Conservation (phyloP, 2,113 vertebrate species). For the Bagarius yarrelli region DNA sequence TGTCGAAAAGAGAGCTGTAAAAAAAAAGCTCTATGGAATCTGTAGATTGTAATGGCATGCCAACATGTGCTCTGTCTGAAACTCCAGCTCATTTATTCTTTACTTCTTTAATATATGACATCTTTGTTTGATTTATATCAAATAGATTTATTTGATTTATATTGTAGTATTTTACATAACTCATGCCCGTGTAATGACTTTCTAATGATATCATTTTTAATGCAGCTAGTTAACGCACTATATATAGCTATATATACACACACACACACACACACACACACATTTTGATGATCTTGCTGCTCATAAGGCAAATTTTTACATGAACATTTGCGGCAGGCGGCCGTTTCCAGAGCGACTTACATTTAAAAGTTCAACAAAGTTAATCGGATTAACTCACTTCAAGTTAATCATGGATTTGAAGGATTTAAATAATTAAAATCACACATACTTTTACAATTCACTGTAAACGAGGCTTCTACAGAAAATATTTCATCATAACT, state of each 20-base stretch:
- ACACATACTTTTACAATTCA: not conserved
- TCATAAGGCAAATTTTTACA: too few relatives aligned
- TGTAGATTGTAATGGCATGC: slow-evolving; percentile 30
- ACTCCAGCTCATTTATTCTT: not conserved
- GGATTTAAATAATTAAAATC: not conserved
- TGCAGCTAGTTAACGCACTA: not conserved
- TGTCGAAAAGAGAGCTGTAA: slow-evolving; percentile 32
- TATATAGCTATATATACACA: not conserved
- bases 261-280: too few relatives aligned
- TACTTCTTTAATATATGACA: not conserved
- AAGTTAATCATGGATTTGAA: not conserved
- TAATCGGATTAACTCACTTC: not conserved
- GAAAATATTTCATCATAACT: not conserved
- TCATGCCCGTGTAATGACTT: not conserved
- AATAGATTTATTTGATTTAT: too few relatives aligned
- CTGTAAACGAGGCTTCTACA: not conserved
- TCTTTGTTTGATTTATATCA: too few relatives aligned
- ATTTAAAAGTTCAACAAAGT: too few relatives aligned
- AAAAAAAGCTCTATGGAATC: not conserved
- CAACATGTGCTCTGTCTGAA: not conserved
- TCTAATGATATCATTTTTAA: not conserved
- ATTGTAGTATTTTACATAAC: too few relatives aligned
- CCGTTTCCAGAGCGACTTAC: too few relatives aligned
- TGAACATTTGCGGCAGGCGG: not conserved
- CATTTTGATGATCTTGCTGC: too few relatives aligned